These are phyloP conservation scores for Romanomermis culicivorax DNA, from an alignment of 2,888 invertebrate species.

Conservation along the genomic window DNA sequence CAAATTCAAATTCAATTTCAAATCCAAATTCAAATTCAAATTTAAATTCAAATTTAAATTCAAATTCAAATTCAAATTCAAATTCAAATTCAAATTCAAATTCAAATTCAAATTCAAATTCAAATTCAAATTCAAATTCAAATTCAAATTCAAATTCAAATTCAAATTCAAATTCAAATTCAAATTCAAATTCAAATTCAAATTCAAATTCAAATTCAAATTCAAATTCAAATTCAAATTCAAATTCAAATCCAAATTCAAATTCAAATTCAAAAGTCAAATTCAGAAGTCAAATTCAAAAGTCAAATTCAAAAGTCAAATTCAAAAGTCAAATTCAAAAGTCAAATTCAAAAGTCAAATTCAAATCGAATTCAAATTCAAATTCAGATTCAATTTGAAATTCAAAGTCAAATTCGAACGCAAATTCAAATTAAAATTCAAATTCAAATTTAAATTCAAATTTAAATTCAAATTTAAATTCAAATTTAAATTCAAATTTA, in stretches of 20 bases:
- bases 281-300: conserved; percentile 1
- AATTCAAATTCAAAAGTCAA: background rate
- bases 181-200: conserved; percentile 7
- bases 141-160: conserved; percentile 5
- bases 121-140: conserved; percentile 6
- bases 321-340: conserved; percentile 4
- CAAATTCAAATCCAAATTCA: too few species aligned
- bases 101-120: conserved; percentile 7
- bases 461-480: too few species aligned
- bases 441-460: conserved; percentile 6
- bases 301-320: conserved; percentile 3
- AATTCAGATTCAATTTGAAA: too few species aligned
- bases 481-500: too few species aligned
- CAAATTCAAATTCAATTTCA: too few species aligned
- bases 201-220: conserved; percentile 4
- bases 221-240: conserved; percentile 6
- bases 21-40: too few species aligned
- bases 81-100: conserved; percentile 5
- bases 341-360: too few species aligned
- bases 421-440: conserved; percentile 6
- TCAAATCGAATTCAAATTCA: conserved; percentile 4
- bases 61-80: conserved; percentile 5
- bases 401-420: too few species aligned
- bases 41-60: background rate
- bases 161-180: conserved; percentile 6